Conservation (phyloP, 2,113 vertebrate species). For the Passerina amoena region DNA sequence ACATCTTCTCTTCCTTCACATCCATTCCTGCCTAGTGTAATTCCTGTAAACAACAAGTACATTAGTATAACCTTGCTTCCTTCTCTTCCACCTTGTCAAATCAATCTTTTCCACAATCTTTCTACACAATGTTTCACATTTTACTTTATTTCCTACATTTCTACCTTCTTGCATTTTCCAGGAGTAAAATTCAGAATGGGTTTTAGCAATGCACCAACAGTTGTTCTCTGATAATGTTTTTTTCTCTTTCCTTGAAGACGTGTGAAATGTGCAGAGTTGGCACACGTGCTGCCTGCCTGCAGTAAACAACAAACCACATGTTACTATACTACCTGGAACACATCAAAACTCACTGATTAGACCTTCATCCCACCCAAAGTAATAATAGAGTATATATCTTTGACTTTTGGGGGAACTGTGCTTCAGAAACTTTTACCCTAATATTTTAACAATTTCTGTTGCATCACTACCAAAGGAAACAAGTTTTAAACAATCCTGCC, state of each 20-base stretch:
- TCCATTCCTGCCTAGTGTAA: background rate
- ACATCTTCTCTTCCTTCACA: background rate
- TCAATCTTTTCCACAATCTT: background rate
- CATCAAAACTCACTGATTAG: background rate
- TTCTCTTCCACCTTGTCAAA: background rate
- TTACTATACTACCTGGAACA: background rate
- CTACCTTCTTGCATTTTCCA: background rate
- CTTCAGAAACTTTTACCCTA: background rate
- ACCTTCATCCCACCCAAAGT: background rate
- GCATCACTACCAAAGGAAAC: background rate
- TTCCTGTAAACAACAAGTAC: background rate
- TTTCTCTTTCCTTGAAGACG: accelerated
- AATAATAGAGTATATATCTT: background rate
- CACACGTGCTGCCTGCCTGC: background rate
- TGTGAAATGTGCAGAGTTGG: background rate
- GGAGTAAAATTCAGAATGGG: background rate
- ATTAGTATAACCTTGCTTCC: background rate
- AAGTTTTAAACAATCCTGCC: background rate
- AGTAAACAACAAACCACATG: background rate
- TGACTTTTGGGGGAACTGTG: background rate
- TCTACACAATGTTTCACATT: accelerated
- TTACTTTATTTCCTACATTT: background rate
- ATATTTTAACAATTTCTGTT: background rate
- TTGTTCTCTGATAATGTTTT: background rate
- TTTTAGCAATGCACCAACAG: background rate